These are phyloP conservation scores for Drosophila antonietae DNA, from an alignment of 2,888 invertebrate genomes.

Conservation along the genomic window DNA sequence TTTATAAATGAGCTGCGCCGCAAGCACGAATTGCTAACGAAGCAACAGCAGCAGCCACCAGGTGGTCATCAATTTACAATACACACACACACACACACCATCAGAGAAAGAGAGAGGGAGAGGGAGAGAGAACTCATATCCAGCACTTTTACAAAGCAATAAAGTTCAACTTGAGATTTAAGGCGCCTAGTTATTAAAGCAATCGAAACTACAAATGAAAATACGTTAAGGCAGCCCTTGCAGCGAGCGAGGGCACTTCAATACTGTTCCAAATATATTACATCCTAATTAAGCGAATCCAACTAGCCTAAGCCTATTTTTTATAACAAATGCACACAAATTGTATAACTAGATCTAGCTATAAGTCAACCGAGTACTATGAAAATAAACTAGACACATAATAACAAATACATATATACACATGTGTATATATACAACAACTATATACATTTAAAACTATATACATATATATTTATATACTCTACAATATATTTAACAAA, in stretches of 20 bases:
- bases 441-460: slow-evolving; percentile 5
- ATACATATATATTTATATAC: slow-evolving; percentile 9
- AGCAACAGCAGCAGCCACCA: slow-evolving; percentile 44
- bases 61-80: slow-evolving; percentile 63
- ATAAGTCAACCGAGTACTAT: slow-evolving; percentile 26
- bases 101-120: slow-evolving; percentile 19
- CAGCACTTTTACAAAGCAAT: slow-evolving; percentile 64
- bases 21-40: slow-evolving; percentile 53
- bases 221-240: slow-evolving; percentile 21
- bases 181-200: slow-evolving; percentile 51
- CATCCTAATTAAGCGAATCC: slow-evolving; percentile 54
- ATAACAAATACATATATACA: slow-evolving; percentile 9
- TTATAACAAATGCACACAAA: slow-evolving; percentile 7
- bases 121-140: slow-evolving; percentile 49
- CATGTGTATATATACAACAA: slow-evolving; percentile 4
- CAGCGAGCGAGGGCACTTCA: slow-evolving; percentile 5
- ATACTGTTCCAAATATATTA: slow-evolving; percentile 67
- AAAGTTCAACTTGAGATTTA: slow-evolving; percentile 78
- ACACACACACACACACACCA: slow-evolving; percentile 19
- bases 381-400: slow-evolving; percentile 7
- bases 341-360: slow-evolving; percentile 1
- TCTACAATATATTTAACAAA: slow-evolving; percentile 25
- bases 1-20: slow-evolving; percentile 49
- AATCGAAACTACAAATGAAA: slow-evolving; percentile 9
- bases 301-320: slow-evolving; percentile 27